Conservation (phyloP, 37 sponge, comb jelly and placozoan genomes). For the Beroe ovata region DNA sequence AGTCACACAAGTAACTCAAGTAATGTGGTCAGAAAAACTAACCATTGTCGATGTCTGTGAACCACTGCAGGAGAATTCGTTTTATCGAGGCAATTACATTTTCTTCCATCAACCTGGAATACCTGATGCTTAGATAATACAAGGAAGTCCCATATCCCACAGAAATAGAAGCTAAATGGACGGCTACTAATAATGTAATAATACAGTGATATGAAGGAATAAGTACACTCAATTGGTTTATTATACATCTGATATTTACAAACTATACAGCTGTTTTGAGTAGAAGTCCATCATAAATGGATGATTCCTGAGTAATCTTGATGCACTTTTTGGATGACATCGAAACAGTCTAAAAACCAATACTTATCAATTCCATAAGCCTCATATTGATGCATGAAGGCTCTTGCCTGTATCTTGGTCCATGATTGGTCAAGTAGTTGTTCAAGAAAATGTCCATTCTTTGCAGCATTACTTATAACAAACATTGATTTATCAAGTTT, state of each 20-base stretch:
- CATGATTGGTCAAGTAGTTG: slow-evolving; percentile 1
- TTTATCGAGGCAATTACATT: slow-evolving; percentile 24
- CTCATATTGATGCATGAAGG: slow-evolving; percentile 46
- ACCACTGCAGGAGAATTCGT: slow-evolving; percentile 19
- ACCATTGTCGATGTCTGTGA: slow-evolving; percentile 24
- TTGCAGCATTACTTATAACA: neutral
- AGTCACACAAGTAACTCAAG: too few species aligned
- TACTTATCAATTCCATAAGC: neutral
- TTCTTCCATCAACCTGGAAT: slow-evolving; percentile 17
- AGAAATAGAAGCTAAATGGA: too few species aligned
- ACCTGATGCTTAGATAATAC: too few species aligned
- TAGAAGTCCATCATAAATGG: too few species aligned
- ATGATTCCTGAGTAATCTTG: slow-evolving; percentile 44
- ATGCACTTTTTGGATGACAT: neutral
- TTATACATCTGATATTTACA: too few species aligned
- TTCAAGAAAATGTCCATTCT: slow-evolving; percentile 37
- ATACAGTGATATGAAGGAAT: too few species aligned
- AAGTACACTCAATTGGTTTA: too few species aligned
- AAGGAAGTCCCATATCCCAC: too few species aligned
- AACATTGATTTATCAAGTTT: slow-evolving; percentile 60
- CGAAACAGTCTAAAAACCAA: slow-evolving; percentile 32
- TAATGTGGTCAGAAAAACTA: too few species aligned
- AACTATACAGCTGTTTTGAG: too few species aligned
- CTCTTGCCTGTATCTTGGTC: slow-evolving; percentile 25
- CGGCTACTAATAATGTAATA: too few species aligned